Evolutionary conservation across 1,140 invertebrate genomes (phyloP), one percentile per base, ranked within the genome.

Genomic region (Lethrus apterus): DNA sequence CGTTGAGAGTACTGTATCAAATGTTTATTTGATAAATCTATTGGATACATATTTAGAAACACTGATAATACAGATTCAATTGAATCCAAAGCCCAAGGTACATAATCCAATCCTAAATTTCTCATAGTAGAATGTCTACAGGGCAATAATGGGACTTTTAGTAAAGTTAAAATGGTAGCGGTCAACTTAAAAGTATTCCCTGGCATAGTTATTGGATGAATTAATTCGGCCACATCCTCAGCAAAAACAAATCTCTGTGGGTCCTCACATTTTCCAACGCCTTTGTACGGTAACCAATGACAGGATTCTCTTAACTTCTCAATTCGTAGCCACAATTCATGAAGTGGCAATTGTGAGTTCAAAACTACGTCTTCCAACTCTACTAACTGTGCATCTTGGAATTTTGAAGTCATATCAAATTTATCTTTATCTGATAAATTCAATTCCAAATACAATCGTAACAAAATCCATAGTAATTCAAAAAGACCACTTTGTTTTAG

Each of bases 321-420:
- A 15, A 79, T 68, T 46, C 80, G 69, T 15, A 79, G 63, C 81
- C 81, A 84, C 18, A 84, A 64, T 53, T 81, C 76, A 51, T 78
- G 74, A 48, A 81, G 67, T 2, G 80, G 80, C 43, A 83, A 59
- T 44, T 74, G 72, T 3, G 78, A 81, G 19, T 68, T 68, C 32
- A 83, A 60, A 47, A 83, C 71, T 3, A 75, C 55, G 58, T 83
- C 79, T 63, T 84, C 80, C 58, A 76, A 68, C 21, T 76, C 75
- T 23, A 76, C 65, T n/a, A 80, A 56, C 44, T 73, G 68, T 4
- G 68, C 64, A 50, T 80, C 75, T 40, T 75, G 68, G 10, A 69
- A 59, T 21, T 57, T 35, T 24, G 70, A 69, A 11, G 59, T 44
- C 7, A 77, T 49, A 44, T 66, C 67, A 2, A 70, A 63, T 24